Conservation (phyloP, 2,113 vertebrate species). For the Rostratula benghalensis region DNA sequence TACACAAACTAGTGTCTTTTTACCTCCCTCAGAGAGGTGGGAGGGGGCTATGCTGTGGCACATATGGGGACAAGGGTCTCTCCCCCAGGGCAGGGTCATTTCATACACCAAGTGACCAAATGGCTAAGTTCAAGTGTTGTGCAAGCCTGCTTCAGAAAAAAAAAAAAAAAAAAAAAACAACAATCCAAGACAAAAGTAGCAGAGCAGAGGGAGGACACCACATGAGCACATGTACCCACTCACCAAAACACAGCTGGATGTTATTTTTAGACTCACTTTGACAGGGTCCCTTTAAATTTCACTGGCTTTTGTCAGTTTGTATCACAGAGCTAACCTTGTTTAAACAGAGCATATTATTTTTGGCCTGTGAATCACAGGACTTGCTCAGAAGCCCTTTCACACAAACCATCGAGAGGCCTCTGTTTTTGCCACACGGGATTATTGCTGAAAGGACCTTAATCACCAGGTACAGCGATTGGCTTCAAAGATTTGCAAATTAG, state of each 20-base stretch:
- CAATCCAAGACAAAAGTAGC: neutral
- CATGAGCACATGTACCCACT: neutral
- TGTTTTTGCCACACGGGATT: slow-evolving; percentile 12
- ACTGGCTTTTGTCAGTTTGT: slow-evolving; percentile 37
- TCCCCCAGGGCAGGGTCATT: neutral
- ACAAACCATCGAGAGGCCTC: neutral
- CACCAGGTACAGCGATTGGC: slow-evolving; percentile 8
- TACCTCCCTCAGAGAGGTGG: neutral
- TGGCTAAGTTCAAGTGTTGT: neutral
- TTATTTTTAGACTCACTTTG: slow-evolving; percentile 44
- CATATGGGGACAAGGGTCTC: neutral
- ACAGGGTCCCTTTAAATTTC: slow-evolving; percentile 48
- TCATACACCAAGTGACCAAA: rapidly evolving
- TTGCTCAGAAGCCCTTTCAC: neutral
- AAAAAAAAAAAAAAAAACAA: neutral
- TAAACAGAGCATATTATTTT: slow-evolving; percentile 58
- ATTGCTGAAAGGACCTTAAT: slow-evolving; percentile 36
- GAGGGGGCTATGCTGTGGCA: neutral
- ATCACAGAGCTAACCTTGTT: slow-evolving; percentile 24
- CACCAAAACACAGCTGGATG: slow-evolving; percentile 56
- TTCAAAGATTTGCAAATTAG: slow-evolving; percentile 59
- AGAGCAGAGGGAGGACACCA: neutral
- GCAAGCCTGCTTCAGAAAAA: neutral
- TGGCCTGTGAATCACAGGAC: slow-evolving; percentile 41
- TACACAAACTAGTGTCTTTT: neutral